These are phyloP conservation scores for Drosophila colorata DNA, from an alignment of 2,888 invertebrate genomes.

Conservation along the genomic window DNA sequence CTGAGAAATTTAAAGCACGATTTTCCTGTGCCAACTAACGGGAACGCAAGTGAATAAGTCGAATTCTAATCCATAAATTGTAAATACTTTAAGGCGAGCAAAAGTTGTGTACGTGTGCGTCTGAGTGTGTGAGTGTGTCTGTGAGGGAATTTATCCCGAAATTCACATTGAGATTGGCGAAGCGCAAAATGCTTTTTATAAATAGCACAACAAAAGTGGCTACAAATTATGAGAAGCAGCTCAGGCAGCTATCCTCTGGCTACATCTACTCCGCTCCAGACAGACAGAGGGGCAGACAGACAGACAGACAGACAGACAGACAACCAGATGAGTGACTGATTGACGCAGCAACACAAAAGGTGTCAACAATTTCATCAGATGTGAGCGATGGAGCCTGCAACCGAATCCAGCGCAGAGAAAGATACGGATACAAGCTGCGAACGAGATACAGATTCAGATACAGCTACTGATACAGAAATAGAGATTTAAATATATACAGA, in stretches of 20 bases:
- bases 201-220: constrained; percentile 54
- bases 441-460: neutral
- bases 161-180: constrained; percentile 31
- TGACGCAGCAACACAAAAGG: constrained; percentile 44
- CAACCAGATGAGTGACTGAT: constrained; percentile 13
- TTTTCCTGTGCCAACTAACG: neutral
- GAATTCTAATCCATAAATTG: constrained; percentile 7
- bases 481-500: neutral
- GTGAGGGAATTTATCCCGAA: constrained; percentile 26
- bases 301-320: neutral
- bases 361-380: constrained; percentile 58
- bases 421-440: constrained; percentile 3
- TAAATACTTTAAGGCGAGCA: constrained; percentile 5
- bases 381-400: constrained; percentile 1
- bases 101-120: neutral
- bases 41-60: constrained; percentile 28
- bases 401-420: neutral
- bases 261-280: neutral
- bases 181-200: constrained; percentile 58
- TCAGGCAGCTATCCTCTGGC: constrained; percentile 13
- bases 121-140: neutral
- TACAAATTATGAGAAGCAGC: constrained; percentile 47
- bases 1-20: neutral
- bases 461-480: neutral
- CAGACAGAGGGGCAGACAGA: neutral